These are phyloP conservation scores for Anguilla megastoma DNA, from an alignment of 2,797 vertebrate genomes.

Conservation along the genomic window DNA sequence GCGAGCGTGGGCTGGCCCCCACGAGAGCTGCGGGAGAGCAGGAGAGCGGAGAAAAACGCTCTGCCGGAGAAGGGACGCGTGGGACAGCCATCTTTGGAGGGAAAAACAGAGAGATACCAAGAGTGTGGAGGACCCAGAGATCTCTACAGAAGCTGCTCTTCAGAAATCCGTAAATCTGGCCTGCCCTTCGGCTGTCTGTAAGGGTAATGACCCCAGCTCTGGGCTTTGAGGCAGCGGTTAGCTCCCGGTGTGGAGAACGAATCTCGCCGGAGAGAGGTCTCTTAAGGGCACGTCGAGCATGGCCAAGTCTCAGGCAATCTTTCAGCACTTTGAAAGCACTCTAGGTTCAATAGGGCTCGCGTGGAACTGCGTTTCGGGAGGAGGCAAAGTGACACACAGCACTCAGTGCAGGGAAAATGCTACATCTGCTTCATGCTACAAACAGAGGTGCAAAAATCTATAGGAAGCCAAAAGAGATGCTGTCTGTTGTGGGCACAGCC, in stretches of 20 bases:
- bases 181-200: background rate
- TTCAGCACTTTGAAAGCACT: background rate
- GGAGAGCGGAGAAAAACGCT: background rate
- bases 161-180: background rate
- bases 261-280: background rate
- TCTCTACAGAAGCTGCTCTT: background rate
- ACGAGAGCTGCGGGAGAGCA: background rate
- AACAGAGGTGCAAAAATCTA: background rate
- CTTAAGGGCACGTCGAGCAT: background rate
- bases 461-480: background rate
- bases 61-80: constrained; percentile 17
- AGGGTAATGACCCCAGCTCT: background rate
- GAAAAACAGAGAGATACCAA: background rate
- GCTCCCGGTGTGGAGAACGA: background rate
- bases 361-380: background rate
- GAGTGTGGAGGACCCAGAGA: background rate
- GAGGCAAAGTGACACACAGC: background rate
- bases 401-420: background rate
- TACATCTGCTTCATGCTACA: background rate
- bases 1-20: background rate
- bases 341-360: background rate
- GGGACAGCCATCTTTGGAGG: background rate
- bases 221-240: background rate
- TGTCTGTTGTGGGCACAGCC: background rate
- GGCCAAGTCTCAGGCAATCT: background rate